These are phyloP conservation scores for Lumbricus terrestris DNA, from an alignment of 2,888 invertebrate genomes.

Conservation along the genomic window DNA sequence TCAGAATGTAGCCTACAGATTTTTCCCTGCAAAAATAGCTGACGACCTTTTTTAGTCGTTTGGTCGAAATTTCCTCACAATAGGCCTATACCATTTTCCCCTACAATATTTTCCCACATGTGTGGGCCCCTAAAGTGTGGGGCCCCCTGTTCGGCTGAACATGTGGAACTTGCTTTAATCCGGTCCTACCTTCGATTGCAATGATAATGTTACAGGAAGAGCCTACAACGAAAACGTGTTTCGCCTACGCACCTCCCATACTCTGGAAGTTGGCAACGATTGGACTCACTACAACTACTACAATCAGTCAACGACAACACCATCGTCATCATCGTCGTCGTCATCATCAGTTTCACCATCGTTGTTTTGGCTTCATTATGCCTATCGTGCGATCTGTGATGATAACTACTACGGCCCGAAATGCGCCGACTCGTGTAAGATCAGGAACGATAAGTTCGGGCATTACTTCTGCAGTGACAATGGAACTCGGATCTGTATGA, in stretches of 20 bases:
- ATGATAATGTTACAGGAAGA: not conserved
- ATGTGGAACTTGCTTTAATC: no score
- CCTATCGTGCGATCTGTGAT: conserved; percentile 54
- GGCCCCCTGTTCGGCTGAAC: no score
- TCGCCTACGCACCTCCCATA: not conserved
- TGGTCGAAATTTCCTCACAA: no score
- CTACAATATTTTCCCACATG: no score
- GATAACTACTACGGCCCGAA: conserved; percentile 60
- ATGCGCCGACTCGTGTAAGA: conserved; percentile 57
- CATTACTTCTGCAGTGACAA: conserved; percentile 85
- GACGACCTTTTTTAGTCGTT: no score
- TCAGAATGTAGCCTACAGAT: no score
- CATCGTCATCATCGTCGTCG: not conserved
- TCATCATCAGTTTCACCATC: not conserved
- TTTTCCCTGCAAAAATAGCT: no score
- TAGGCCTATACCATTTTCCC: no score
- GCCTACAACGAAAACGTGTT: not conserved
- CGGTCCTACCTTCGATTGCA: not conserved
- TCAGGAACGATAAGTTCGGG: conserved; percentile 75
- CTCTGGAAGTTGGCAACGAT: not conserved
- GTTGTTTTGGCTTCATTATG: conserved; percentile 5
- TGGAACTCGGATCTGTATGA: conserved; percentile 81
- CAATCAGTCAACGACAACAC: not conserved
- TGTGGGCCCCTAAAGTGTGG: no score
- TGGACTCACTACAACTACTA: not conserved